phyloP scores from a whole-genome alignment of 1,140 invertebrate species.

The Aethina tumida region DNA sequence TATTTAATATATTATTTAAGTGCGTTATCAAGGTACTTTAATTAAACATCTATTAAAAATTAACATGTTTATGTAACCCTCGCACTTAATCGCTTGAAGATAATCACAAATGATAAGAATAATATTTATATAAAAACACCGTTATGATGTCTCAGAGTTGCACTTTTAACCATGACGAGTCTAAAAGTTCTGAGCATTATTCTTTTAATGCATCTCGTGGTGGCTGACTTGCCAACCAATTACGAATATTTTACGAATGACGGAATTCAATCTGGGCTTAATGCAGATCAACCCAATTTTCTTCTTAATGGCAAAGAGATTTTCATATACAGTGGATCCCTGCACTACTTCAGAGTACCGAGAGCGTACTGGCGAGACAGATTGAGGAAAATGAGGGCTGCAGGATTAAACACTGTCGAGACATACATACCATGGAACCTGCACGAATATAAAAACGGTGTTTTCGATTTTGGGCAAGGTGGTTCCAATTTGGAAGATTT shows the following conservation, averaged over 20 bases:
- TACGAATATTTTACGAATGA: constrained; percentile 28
- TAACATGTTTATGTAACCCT: too few species aligned
- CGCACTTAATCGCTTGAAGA: too few species aligned
- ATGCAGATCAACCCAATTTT: constrained; percentile 20
- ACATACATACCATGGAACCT: constrained; percentile 93
- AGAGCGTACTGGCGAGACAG: constrained; percentile 35
- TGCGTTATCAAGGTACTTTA: too few species aligned
- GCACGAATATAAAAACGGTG: constrained; percentile 57
- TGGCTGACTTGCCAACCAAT: constrained; percentile 20
- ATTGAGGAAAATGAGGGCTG: constrained; percentile 30
- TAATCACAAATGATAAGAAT: too few species aligned
- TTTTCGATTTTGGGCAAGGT: constrained; percentile 51
- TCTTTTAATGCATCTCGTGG: too few species aligned
- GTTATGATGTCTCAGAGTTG: too few species aligned
- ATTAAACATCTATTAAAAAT: too few species aligned
- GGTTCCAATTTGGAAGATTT: constrained; percentile 61
- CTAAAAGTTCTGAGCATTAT: too few species aligned
- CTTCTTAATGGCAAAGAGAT: constrained; percentile 25
- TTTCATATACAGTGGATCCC: constrained; percentile 52
- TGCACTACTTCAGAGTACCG: constrained; percentile 87
- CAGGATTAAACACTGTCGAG: constrained; percentile 79
- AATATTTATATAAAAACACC: too few species aligned
- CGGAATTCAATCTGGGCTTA: constrained; percentile 22
- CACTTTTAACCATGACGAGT: too few species aligned
- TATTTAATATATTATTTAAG: too few species aligned